Evolutionary conservation across 2,113 vertebrate genomes (phyloP).

Genomic region (Zosterops pallidus): DNA sequence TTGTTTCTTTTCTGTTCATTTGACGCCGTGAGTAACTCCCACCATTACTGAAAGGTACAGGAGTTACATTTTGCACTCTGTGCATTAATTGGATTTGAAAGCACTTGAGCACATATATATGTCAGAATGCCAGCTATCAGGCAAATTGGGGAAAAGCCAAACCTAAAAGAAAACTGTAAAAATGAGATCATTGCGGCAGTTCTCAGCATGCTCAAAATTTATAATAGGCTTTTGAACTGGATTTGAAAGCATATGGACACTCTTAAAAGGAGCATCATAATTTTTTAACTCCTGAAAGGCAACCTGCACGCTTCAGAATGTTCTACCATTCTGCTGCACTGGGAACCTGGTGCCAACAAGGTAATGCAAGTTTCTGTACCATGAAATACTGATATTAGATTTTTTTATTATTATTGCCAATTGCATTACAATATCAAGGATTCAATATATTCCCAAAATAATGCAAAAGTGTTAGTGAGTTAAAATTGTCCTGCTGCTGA

Average conservation of each 20-base stretch:
- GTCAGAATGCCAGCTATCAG: conserved; percentile 12
- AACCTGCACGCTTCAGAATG: background rate
- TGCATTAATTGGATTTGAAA: conserved; percentile 31
- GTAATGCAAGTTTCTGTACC: background rate
- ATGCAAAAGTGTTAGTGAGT: background rate
- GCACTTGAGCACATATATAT: background rate
- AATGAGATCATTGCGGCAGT: background rate
- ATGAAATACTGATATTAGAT: background rate
- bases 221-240: background rate
- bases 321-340: background rate
- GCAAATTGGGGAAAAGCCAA: background rate
- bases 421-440: background rate
- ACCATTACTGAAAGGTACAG: background rate
- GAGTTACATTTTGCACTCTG: background rate
- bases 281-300: background rate
- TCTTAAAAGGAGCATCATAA: background rate
- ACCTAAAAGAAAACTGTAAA: background rate
- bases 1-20: background rate
- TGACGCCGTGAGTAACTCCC: background rate
- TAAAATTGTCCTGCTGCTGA: background rate
- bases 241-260: background rate
- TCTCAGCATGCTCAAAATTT: background rate
- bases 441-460: background rate
- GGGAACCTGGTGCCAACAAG: background rate
- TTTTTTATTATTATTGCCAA: background rate